Evolutionary conservation across 2,797 vertebrate species (phyloP).

Genomic region (Buceros bicornis): DNA sequence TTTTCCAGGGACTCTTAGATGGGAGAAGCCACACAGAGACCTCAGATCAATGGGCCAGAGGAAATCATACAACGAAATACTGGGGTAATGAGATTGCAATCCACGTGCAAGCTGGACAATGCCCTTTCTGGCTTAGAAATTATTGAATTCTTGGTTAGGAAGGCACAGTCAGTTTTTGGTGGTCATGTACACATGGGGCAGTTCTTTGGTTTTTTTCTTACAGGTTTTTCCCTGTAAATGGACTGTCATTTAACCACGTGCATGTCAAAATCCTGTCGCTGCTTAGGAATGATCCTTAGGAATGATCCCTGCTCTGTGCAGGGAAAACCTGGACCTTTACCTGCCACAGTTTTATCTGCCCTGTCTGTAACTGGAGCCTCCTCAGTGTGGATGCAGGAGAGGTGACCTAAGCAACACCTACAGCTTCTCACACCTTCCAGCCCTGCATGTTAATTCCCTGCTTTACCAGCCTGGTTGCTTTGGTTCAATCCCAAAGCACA

Average conservation of each 20-base stretch:
- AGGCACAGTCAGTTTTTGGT: not conserved
- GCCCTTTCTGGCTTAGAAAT: not conserved
- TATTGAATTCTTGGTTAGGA: not conserved
- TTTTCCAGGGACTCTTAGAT: not conserved
- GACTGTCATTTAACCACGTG: not conserved
- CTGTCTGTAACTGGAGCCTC: not conserved
- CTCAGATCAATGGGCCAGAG: not conserved
- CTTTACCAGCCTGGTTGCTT: constrained; percentile 4
- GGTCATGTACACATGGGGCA: not conserved
- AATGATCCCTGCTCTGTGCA: not conserved
- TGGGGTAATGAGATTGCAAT: not conserved
- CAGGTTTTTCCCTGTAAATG: not conserved
- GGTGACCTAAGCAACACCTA: not conserved
- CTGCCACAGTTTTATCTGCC: not conserved
- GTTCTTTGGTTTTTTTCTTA: not conserved
- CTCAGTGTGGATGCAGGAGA: not conserved
- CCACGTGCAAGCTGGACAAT: not conserved
- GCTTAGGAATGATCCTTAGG: not conserved
- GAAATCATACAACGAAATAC: not conserved
- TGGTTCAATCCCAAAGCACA: constrained; percentile 57
- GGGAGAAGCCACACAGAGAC: not conserved
- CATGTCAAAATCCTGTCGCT: not conserved
- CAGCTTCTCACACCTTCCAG: not conserved
- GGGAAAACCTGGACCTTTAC: not conserved
- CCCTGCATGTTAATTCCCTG: not conserved